Evolutionary conservation across 2,113 vertebrate species (phyloP), one percentile per base, ranked within the genome.

Genomic region (Chaetura pelagica): DNA sequence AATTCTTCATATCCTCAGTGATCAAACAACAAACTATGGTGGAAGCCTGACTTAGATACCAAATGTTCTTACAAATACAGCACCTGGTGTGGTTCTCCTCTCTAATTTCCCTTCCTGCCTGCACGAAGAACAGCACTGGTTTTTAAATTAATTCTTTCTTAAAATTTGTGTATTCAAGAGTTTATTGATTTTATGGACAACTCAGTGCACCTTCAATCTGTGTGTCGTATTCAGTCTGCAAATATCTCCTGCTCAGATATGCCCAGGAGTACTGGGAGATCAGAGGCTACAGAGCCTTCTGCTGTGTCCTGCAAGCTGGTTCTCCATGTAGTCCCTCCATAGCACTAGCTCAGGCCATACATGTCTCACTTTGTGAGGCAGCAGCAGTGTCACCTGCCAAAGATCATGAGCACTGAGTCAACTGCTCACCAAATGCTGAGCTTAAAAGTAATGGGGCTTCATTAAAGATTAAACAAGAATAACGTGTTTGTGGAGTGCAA

Each of bases 11-110:
- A 0, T 15, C 23, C 27, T 87, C 40, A 69, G 51, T n/a, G 17
- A 71, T 18, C 55, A 58, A 66, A 62, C 13, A 44, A 54, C 84
- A 44, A 15, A 26, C 23, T 20, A 3, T 2, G 27, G 15, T 69
- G 29, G 30, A 92, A 72, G 5, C 51, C 62, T 89, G 27, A 23
- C 21, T 64, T 38, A 22, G 58, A 23, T 72, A 46, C 23, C 22
- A 7, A 32, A 73, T 59, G 19, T 4, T 71, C 0, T 0, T 21
- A 18, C 27, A n/a, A n/a, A 2, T 29, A 48, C 9, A 68, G 40
- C 64, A 91, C 13, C 30, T 30, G 15, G 4, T 44, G 20, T 32
- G 59, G 59, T 8, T 64, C 26, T 16, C 3, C 27, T 35, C 48
- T n/a, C 18, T 72, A 29, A 55, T 10, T 10, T 74, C 26, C 20